Percentiles rank a stretch among this genome's conserved stretches.
Evolutionary conservation across 2,113 vertebrate species (phyloP).

Genomic region (Carlito syrichta): DNA sequence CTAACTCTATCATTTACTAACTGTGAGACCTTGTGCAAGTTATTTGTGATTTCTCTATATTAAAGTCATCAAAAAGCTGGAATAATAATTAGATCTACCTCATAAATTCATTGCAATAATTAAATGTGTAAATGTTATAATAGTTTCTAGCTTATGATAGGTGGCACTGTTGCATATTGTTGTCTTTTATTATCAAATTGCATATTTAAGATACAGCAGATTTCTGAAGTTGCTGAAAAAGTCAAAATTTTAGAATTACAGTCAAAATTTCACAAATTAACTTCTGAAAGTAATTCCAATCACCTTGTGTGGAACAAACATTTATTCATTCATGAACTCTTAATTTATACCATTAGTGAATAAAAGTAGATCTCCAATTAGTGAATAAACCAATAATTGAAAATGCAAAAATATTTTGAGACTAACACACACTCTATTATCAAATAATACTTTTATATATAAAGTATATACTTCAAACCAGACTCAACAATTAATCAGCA

Average conservation of each 20-base stretch:
- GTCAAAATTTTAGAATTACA: neutral
- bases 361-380: neutral
- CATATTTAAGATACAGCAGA: neutral
- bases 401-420: neutral
- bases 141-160: neutral
- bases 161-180: neutral
- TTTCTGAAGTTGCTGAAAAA: neutral
- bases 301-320: neutral
- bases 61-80: neutral
- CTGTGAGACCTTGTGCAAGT: neutral
- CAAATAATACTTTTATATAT: neutral
- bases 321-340: neutral
- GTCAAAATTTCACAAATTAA: neutral
- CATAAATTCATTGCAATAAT: neutral
- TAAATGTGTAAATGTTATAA: neutral
- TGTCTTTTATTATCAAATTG: neutral
- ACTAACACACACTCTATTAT: neutral
- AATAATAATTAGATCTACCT: neutral
- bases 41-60: neutral
- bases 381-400: neutral
- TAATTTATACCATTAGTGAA: neutral
- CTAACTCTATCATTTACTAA: neutral
- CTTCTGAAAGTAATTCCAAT: neutral
- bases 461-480: neutral
- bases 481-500: neutral